Evolutionary conservation across 2,113 vertebrate genomes (phyloP), one percentile per base, ranked within the genome.

Genomic region (Scomber colias): DNA sequence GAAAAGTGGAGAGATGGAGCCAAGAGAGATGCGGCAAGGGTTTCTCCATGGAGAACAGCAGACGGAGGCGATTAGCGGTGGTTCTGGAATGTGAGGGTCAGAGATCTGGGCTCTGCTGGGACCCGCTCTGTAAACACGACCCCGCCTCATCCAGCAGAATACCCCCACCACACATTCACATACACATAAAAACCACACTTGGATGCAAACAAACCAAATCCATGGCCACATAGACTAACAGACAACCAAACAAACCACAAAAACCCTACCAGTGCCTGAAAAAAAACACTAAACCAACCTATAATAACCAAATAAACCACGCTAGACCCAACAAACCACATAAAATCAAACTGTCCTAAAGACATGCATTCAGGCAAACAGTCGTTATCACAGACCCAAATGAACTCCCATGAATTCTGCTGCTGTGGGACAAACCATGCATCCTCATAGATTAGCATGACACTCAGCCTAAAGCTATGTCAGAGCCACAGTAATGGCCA

Each of bases 81-180:
- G 86, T 93, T 90, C 89, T 90, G 93, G 94, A 95, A 95, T 95
- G 91, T 79, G 81, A 90, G 83, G 92, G 93, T 95, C 93, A 94
- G 91, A 90, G 91, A 94, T 93, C 81, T 77, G 87, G 90, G 89
- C 90, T 92, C 91, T 93, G 91, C 83, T 92, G 92, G 92, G 92
- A 94, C 89, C 91, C 87, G 54, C 90, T 92, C 89, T 92, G 92
- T 94, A 94, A 94, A 94, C 94, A 94, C 66, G 60, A 90, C 89
- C 92, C 88, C 70, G 79, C 91, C 88, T 93, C 87, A 84, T 75
- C 87, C 86, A 81, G 73, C 60, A 90, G 77, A 88, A 86, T 83
- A 86, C 75, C 87, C 79, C 62, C 65, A 81, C 81, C 75, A 77
- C 77, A 83, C 63, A 69, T 48, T 71, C 77, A 75, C 71, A 89